Evolutionary conservation across 2,888 invertebrate genomes (phyloP).

Genomic region (Bhutanitis thaidina): DNA sequence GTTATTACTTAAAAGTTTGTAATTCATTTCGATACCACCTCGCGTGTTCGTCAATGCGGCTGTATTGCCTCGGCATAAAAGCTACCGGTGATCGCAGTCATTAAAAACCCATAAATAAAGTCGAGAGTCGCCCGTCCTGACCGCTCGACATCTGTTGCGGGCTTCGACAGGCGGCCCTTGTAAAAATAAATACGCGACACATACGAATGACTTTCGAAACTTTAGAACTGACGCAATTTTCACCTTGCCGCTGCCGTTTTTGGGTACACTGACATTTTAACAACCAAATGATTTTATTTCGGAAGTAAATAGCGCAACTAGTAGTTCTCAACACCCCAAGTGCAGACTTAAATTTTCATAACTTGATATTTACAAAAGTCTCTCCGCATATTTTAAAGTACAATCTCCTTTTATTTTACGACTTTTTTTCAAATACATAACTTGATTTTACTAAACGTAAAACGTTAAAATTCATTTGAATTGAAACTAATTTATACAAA

Average conservation of each 20-base stretch:
- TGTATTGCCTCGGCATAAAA: conserved; percentile 22
- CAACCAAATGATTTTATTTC: conserved; percentile 13
- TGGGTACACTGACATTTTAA: conserved; percentile 18
- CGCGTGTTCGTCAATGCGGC: conserved; percentile 22
- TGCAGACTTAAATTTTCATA: too few species aligned
- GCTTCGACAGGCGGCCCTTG: conserved; percentile 47
- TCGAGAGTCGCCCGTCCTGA: conserved; percentile 36
- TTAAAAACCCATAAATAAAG: conserved; percentile 74
- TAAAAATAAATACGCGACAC: conserved; percentile 42
- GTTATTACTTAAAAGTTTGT: conserved; percentile 4
- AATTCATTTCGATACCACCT: conserved; percentile 3
- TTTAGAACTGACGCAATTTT: conserved; percentile 25
- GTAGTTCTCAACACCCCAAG: too few species aligned
- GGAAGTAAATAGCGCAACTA: conserved; percentile 9
- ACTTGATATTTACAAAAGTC: too few species aligned
- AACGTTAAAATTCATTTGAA: too few species aligned
- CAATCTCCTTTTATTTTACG: too few species aligned
- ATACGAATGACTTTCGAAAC: conserved; percentile 19
- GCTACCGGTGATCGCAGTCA: conserved; percentile 38
- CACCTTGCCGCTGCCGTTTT: conserved; percentile 15
- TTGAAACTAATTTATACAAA: too few species aligned
- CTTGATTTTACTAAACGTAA: too few species aligned
- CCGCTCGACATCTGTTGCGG: conserved; percentile 59
- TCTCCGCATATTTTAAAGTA: too few species aligned
- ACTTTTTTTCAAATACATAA: too few species aligned